Evolutionary conservation across 2,113 vertebrate species (phyloP).

Genomic region (Tachycineta bicolor): DNA sequence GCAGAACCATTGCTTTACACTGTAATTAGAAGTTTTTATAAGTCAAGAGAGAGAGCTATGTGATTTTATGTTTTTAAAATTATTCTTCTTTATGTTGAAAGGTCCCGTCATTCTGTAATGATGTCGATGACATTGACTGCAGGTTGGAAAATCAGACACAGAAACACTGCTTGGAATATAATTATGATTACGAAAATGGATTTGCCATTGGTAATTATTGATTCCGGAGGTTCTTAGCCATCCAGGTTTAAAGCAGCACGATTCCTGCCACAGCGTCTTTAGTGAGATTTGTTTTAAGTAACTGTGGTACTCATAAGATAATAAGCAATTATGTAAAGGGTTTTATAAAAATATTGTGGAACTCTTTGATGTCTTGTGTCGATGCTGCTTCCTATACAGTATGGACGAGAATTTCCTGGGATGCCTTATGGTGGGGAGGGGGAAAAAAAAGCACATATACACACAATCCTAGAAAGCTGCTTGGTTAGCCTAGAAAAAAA

Average conservation of each 20-base stretch:
- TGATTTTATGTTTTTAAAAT: neutral
- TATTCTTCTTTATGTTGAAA: constrained; percentile 59
- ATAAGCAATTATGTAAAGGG: neutral
- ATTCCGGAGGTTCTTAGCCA: neutral
- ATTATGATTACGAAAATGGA: constrained; percentile 97
- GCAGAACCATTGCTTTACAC: neutral
- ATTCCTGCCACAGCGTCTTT: neutral
- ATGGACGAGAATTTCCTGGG: neutral
- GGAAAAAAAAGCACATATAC: neutral
- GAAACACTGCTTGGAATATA: constrained; percentile 95
- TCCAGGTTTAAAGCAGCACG: neutral
- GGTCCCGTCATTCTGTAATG: constrained; percentile 91
- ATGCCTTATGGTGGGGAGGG: neutral
- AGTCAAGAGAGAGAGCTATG: neutral
- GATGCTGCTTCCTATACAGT: neutral
- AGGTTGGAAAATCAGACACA: constrained; percentile 88
- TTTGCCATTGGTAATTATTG: constrained; percentile 89
- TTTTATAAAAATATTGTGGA: neutral
- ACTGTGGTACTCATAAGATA: neutral
- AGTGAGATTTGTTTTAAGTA: neutral
- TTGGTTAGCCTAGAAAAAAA: neutral
- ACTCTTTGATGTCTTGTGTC: neutral
- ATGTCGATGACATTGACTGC: constrained; percentile 87
- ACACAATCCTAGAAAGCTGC: neutral
- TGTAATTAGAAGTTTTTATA: neutral